Conservation (phyloP, 2,797 vertebrate species). For the Spinus olivaceus region DNA sequence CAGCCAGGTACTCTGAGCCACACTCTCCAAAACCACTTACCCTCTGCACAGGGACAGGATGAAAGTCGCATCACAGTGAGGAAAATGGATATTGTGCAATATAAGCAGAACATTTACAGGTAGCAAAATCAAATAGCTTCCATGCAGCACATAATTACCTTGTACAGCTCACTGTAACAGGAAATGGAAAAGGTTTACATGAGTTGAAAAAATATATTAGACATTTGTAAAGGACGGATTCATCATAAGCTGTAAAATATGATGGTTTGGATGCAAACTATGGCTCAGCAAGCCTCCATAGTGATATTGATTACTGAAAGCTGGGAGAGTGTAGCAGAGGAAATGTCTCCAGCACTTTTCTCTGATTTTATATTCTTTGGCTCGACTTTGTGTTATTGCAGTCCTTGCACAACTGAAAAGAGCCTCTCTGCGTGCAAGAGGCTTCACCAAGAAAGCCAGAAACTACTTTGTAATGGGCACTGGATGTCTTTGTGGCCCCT, state of each 20-base stretch:
- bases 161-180: not conserved
- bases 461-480: not conserved
- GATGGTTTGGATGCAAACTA: not conserved
- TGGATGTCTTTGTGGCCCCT: not conserved
- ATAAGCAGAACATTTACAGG: not conserved
- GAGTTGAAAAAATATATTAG: not conserved
- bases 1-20: not conserved
- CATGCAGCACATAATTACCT: not conserved
- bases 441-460: not conserved
- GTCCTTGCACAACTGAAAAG: not conserved
- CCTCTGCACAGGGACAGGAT: not conserved
- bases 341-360: not conserved
- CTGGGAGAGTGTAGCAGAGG: not conserved
- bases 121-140: not conserved
- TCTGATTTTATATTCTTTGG: not conserved
- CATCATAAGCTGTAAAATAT: not conserved
- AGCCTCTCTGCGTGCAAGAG: not conserved
- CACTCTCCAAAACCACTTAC: accelerated
- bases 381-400: not conserved
- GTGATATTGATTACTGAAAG: not conserved
- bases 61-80: not conserved
- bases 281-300: not conserved
- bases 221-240: not conserved
- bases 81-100: not conserved
- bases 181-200: not conserved